Evolutionary conservation across 1,140 invertebrate genomes (phyloP).

Genomic region (Drosophila fuyamai): DNA sequence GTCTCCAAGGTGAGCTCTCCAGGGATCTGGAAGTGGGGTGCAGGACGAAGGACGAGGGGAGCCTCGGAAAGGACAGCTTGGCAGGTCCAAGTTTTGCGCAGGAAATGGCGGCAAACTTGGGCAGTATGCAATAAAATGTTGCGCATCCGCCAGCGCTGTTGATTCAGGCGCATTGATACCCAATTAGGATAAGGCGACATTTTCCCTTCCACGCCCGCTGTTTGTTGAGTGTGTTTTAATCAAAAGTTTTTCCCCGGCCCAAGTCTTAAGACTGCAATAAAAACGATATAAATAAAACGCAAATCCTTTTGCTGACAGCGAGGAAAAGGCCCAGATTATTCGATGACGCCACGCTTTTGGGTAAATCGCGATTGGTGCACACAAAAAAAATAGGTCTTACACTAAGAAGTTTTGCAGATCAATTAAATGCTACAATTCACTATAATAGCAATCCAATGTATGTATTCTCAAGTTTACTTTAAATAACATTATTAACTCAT

Average conservation of each 20-base stretch:
- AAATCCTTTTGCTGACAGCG: constrained; percentile 73
- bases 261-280: constrained; percentile 65
- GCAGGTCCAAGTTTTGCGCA: constrained; percentile 54
- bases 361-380: constrained; percentile 18
- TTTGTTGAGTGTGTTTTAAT: constrained; percentile 76
- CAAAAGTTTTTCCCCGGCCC: constrained; percentile 57
- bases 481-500: no score
- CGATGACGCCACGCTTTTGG: constrained; percentile 58
- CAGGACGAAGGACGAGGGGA: not conserved
- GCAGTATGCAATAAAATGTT: constrained; percentile 80
- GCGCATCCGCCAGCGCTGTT: constrained; percentile 65
- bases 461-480: no score
- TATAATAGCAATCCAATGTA: no score
- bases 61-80: constrained; percentile 16
- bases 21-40: constrained; percentile 3
- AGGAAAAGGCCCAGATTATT: constrained; percentile 46
- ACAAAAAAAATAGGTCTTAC: not conserved
- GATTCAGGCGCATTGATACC: constrained; percentile 80
- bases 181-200: constrained; percentile 81
- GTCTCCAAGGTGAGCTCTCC: constrained; percentile 47
- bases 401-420: no score
- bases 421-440: not conserved
- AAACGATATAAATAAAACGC: constrained; percentile 73
- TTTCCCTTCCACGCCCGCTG: constrained; percentile 34
- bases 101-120: constrained; percentile 62